Evolutionary conservation across 2,113 vertebrate genomes (phyloP).

Genomic region (Caretta caretta): DNA sequence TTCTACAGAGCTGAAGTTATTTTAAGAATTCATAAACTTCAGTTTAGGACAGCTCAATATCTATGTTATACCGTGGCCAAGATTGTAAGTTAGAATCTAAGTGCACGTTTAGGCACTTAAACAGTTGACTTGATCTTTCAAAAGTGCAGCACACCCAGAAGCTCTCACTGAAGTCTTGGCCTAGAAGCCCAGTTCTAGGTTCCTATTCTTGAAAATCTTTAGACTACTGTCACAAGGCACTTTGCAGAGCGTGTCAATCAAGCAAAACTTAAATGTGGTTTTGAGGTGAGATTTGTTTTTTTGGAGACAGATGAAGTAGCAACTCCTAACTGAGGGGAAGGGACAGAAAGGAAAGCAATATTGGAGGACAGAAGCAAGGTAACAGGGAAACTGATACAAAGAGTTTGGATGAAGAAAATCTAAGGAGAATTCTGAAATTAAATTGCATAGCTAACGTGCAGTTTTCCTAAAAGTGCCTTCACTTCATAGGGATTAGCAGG

Average conservation of each 20-base stretch:
- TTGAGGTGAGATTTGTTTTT: not conserved
- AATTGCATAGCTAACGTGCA: not conserved
- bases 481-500: not conserved
- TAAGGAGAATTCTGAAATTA: not conserved
- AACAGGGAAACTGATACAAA: not conserved
- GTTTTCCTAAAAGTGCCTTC: not conserved
- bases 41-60: not conserved
- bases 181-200: not conserved
- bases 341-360: not conserved
- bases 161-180: not conserved
- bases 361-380: not conserved
- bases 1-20: not conserved
- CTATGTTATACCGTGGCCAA: not conserved
- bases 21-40: not conserved
- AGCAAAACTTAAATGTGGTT: too few relatives aligned
- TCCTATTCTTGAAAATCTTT: not conserved
- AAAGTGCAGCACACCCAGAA: not conserved
- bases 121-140: not conserved
- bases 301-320: not conserved
- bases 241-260: not conserved
- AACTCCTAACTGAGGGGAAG: not conserved
- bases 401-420: accelerated
- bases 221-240: not conserved
- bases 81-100: not conserved
- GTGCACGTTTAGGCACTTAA: not conserved